Percentiles rank a stretch among this genome's conserved stretches.
phyloP scores from a whole-genome alignment of 2,113 vertebrate species.

The Eudyptes chrysolophus region DNA sequence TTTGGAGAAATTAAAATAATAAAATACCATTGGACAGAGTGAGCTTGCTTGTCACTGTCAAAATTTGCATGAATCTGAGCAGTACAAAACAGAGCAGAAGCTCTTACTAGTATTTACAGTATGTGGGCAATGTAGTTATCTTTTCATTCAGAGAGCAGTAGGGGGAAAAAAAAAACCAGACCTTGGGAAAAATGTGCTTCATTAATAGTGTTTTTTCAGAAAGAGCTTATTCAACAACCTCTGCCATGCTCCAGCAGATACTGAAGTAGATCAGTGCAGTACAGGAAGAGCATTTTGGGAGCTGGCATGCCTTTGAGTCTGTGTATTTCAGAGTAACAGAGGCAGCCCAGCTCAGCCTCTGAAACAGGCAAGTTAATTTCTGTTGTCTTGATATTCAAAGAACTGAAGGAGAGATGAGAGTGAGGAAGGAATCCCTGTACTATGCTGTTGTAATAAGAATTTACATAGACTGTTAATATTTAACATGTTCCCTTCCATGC shows the following conservation, averaged over 20 bases:
- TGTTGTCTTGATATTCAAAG: neutral
- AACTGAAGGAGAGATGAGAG: neutral
- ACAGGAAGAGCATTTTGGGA: neutral
- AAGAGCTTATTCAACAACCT: neutral
- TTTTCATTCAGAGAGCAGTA: constrained; percentile 10
- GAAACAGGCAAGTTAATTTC: neutral
- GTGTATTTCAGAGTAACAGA: neutral
- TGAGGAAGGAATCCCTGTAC: neutral
- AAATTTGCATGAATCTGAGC: constrained; percentile 31
- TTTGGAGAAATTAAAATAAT: constrained; percentile 69
- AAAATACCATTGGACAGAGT: constrained; percentile 53
- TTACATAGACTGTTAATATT: neutral
- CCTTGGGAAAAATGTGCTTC: neutral
- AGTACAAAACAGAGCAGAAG: neutral
- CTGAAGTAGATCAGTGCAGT: neutral
- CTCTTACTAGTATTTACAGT: neutral
- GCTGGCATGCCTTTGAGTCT: neutral
- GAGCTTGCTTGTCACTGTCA: constrained; percentile 12
- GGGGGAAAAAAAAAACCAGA: neutral
- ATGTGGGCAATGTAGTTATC: neutral
- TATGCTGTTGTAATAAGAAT: neutral
- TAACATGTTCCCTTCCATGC: neutral
- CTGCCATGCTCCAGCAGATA: neutral
- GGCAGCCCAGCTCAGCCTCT: neutral
- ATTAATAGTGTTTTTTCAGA: neutral